These are phyloP conservation scores for Oryzias celebensis DNA, from an alignment of 2,113 vertebrate species.

Conservation along the genomic window DNA sequence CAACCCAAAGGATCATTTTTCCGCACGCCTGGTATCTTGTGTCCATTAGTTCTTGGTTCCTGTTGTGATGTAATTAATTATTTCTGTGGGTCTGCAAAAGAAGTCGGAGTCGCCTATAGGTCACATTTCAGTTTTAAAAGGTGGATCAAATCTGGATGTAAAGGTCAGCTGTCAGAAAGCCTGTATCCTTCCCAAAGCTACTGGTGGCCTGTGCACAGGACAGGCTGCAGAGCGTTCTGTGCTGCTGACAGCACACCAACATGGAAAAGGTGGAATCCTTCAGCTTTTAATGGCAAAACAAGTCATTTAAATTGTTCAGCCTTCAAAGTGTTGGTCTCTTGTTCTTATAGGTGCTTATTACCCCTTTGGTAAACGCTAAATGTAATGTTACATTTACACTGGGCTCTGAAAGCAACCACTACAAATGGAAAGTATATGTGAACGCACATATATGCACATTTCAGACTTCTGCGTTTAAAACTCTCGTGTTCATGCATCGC, in stretches of 20 bases:
- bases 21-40: neutral
- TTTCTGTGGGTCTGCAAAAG: conserved; percentile 59
- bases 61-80: conserved; percentile 60
- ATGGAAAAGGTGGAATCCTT: neutral
- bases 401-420: no score
- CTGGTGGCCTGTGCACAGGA: conserved; percentile 62
- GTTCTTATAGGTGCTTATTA: conserved; percentile 22
- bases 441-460: no score
- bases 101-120: conserved; percentile 67
- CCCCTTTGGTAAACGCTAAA: conserved; percentile 20
- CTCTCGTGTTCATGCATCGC: no score
- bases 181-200: conserved; percentile 62
- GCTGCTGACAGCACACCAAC: conserved; percentile 10
- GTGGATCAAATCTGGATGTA: conserved; percentile 61
- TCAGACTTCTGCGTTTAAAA: no score
- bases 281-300: neutral
- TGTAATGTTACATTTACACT: neutral
- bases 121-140: conserved; percentile 70
- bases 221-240: conserved; percentile 22
- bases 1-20: neutral
- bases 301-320: neutral
- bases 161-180: conserved; percentile 77
- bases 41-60: conserved; percentile 27
- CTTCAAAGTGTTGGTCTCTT: conserved; percentile 23
- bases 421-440: no score